Conservation (phyloP, 2,888 invertebrate genomes). For the Electrophaes corylata region DNA sequence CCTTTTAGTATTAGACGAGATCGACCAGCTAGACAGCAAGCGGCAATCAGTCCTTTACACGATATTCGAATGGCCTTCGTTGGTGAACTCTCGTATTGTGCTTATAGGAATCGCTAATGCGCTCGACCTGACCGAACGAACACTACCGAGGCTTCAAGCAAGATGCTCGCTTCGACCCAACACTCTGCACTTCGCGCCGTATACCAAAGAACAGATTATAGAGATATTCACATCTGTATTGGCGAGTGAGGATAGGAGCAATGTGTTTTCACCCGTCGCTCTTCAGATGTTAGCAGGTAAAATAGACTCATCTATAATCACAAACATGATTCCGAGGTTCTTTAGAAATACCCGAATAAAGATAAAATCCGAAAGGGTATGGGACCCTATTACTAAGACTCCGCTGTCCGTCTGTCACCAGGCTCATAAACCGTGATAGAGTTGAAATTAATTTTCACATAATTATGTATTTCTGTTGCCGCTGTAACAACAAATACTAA, state of each 20-base stretch:
- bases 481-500: too few relatives aligned
- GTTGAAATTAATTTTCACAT: too few relatives aligned
- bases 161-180: slow-evolving; percentile 88
- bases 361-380: too few relatives aligned
- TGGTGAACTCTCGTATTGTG: slow-evolving; percentile 87
- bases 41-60: slow-evolving; percentile 94
- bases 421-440: too few relatives aligned
- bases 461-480: too few relatives aligned
- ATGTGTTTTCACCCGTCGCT: slow-evolving; percentile 92
- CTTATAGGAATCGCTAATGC: slow-evolving; percentile 98
- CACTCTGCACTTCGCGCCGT: slow-evolving; percentile 95
- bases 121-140: slow-evolving; percentile 95
- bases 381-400: too few relatives aligned
- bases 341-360: too few relatives aligned
- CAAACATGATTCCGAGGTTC: too few relatives aligned
- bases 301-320: background rate
- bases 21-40: slow-evolving; percentile 95
- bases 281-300: slow-evolving; percentile 94
- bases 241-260: slow-evolving; percentile 86
- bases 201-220: slow-evolving; percentile 94
- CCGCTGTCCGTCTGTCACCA: too few relatives aligned
- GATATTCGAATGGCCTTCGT: slow-evolving; percentile 96
- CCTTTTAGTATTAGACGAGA: slow-evolving; percentile 95
- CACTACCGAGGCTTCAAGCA: slow-evolving; percentile 93
- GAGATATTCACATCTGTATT: slow-evolving; percentile 93